Conservation (phyloP, 2,888 invertebrate genomes). For the Alcis repandata region DNA sequence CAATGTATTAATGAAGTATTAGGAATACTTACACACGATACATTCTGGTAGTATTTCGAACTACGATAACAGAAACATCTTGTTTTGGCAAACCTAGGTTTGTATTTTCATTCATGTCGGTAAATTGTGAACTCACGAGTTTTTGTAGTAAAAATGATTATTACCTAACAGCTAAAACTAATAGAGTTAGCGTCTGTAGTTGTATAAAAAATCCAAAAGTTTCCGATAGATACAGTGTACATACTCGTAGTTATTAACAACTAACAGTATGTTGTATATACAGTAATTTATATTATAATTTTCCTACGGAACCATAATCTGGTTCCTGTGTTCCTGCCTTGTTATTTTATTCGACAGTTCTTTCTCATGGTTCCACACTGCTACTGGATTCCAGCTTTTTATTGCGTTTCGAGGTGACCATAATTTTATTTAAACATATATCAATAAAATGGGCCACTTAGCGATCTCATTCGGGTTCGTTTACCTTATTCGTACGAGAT, state of each 20-base stretch:
- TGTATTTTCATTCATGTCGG: conserved; percentile 10
- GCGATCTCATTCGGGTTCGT: conserved; percentile 57
- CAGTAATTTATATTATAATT: not conserved
- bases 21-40: not conserved
- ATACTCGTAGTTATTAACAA: no score
- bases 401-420: conserved; percentile 70
- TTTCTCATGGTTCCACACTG: conserved; percentile 82
- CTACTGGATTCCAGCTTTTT: conserved; percentile 82
- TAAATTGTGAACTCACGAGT: conserved; percentile 13
- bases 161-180: not conserved
- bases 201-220: not conserved
- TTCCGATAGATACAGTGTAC: no score
- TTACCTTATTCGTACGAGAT: conserved; percentile 58
- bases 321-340: conserved; percentile 52
- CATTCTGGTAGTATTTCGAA: not conserved
- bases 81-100: not conserved
- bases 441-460: conserved; percentile 70
- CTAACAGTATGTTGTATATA: no score
- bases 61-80: not conserved
- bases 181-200: not conserved
- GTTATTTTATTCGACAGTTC: conserved; percentile 74
- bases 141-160: not conserved
- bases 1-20: no score
- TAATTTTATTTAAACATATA: conserved; percentile 78
- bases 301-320: conserved; percentile 63